phyloP scores from a whole-genome alignment of 2,797 vertebrate genomes.

The Sebastes iracundus region DNA sequence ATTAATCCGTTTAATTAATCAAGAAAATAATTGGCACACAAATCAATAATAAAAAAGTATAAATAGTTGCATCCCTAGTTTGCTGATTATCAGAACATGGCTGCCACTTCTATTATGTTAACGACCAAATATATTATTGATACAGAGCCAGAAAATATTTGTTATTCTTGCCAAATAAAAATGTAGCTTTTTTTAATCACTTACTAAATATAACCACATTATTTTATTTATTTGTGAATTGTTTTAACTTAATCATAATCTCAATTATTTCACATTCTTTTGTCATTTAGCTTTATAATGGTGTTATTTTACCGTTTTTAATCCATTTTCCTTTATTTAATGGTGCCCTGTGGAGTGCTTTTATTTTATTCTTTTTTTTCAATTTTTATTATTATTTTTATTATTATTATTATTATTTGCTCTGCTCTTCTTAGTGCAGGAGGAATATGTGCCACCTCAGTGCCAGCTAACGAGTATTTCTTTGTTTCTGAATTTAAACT shows the following conservation, averaged over 20 bases:
- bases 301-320: background rate
- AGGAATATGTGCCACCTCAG: background rate
- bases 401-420: too few species aligned
- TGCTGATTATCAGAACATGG: background rate
- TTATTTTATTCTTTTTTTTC: background rate
- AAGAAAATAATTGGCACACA: background rate
- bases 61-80: background rate
- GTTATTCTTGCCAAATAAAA: background rate
- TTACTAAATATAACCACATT: background rate
- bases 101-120: background rate
- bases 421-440: background rate
- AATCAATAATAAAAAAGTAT: background rate
- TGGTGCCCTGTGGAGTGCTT: background rate
- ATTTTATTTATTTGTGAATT: background rate
- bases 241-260: background rate
- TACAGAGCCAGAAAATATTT: background rate
- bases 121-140: background rate
- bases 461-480: background rate
- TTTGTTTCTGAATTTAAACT: background rate
- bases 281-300: background rate
- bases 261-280: background rate
- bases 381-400: background rate
- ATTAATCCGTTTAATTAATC: background rate
- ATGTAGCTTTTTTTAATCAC: background rate
- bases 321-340: background rate